phyloP scores from a whole-genome alignment of 2,888 invertebrate genomes.

The Podotricha telesiphe region DNA sequence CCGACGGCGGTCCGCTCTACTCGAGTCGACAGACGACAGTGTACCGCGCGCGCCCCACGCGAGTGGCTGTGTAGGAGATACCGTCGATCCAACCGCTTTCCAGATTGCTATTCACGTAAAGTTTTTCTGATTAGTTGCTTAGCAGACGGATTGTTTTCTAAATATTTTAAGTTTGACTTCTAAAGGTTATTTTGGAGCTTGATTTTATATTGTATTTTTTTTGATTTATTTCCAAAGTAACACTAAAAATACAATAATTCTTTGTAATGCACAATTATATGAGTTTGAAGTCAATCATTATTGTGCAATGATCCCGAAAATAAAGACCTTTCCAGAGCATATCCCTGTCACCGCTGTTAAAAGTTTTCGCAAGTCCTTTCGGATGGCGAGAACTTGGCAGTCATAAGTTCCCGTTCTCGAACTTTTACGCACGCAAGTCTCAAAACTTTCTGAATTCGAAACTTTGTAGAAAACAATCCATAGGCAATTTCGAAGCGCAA shows the following conservation, averaged over 20 bases:
- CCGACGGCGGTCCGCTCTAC: constrained; percentile 38
- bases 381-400: constrained; percentile 70
- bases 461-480: constrained; percentile 68
- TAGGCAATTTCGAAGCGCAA: constrained; percentile 46
- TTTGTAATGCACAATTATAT: neutral
- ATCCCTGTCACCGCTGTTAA: constrained; percentile 55
- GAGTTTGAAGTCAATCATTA: constrained; percentile 6
- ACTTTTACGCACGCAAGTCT: constrained; percentile 70
- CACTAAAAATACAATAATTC: neutral
- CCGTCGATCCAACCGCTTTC: constrained; percentile 35
- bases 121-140: constrained; percentile 14
- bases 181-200: neutral
- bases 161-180: neutral
- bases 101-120: constrained; percentile 49
- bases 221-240: neutral
- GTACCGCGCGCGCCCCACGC: constrained; percentile 76
- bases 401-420: constrained; percentile 68
- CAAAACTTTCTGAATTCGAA: constrained; percentile 66
- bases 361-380: constrained; percentile 68
- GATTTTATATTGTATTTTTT: neutral
- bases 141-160: constrained; percentile 2
- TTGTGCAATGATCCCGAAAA: constrained; percentile 31
- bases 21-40: constrained; percentile 55
- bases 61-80: constrained; percentile 67
- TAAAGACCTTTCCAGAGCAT: constrained; percentile 35